Percentiles rank a stretch among this genome's conserved stretches.
Conservation (phyloP, 2,797 vertebrate species). For the Erpetoichthys calabaricus region DNA sequence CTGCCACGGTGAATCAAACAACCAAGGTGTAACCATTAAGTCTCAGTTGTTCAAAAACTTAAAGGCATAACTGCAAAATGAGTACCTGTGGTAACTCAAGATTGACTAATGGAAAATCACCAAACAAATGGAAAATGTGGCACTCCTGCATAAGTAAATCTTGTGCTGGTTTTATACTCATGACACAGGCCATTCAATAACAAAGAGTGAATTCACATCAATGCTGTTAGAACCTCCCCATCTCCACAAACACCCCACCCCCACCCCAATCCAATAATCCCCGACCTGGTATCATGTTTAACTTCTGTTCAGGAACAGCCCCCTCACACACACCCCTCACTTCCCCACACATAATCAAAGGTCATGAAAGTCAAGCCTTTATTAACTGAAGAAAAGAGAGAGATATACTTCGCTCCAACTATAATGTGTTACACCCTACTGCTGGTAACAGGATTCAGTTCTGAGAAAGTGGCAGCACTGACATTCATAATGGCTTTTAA, state of each 20-base stretch:
- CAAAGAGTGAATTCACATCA: slow-evolving; percentile 34
- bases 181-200: slow-evolving; percentile 18
- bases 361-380: neutral
- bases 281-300: slow-evolving; percentile 34
- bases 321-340: slow-evolving; percentile 20
- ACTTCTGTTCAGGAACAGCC: slow-evolving; percentile 19
- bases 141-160: slow-evolving; percentile 9
- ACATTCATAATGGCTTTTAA: too few species aligned
- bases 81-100: slow-evolving; percentile 1
- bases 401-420: neutral
- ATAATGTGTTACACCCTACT: too few species aligned
- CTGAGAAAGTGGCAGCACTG: too few species aligned
- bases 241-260: slow-evolving; percentile 2
- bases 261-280: slow-evolving; percentile 12
- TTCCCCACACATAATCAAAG: slow-evolving; percentile 7
- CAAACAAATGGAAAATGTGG: slow-evolving; percentile 30
- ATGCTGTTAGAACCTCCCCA: slow-evolving; percentile 18
- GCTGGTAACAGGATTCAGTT: too few species aligned
- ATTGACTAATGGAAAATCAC: slow-evolving; percentile 27
- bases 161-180: slow-evolving; percentile 7
- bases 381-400: neutral
- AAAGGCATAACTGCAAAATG: neutral
- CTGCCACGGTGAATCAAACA: slow-evolving; percentile 16
- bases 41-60: neutral
- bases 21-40: slow-evolving; percentile 1